Evolutionary conservation across 2,888 invertebrate genomes (phyloP).

Genomic region (Euzetes globulus): DNA sequence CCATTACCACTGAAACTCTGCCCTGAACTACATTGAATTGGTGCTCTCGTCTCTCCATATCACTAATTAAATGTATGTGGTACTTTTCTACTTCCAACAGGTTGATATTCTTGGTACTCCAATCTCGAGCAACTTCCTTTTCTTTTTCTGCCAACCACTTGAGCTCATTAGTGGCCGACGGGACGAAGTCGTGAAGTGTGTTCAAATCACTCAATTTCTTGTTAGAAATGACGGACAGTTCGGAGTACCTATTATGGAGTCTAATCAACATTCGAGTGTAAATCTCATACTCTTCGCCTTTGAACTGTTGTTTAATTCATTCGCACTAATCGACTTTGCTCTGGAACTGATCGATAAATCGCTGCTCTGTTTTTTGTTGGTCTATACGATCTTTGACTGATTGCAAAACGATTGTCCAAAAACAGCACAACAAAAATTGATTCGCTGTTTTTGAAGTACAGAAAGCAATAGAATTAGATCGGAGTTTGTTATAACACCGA

Average conservation of each 20-base stretch:
- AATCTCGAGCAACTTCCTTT: slow-evolving; percentile 89
- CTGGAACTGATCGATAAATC: slow-evolving; percentile 88
- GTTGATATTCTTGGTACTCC: slow-evolving; percentile 91
- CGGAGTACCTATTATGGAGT: slow-evolving; percentile 87
- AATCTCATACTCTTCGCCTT: slow-evolving; percentile 78
- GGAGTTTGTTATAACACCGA: slow-evolving; percentile 68
- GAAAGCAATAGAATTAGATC: slow-evolving; percentile 66
- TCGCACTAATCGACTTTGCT: slow-evolving; percentile 80
- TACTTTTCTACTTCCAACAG: slow-evolving; percentile 84
- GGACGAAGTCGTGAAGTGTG: slow-evolving; percentile 74
- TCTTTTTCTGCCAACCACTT: slow-evolving; percentile 97
- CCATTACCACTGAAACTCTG: slow-evolving; percentile 95
- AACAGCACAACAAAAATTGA: slow-evolving; percentile 79
- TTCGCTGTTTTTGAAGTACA: slow-evolving; percentile 89
- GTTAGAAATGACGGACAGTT: slow-evolving; percentile 72
- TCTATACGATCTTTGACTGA: slow-evolving; percentile 85
- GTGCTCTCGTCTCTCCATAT: slow-evolving; percentile 87
- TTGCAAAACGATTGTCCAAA: slow-evolving; percentile 74
- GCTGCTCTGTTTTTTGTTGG: slow-evolving; percentile 83
- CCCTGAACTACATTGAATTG: slow-evolving; percentile 95
- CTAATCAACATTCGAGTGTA: slow-evolving; percentile 86
- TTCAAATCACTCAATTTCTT: slow-evolving; percentile 84
- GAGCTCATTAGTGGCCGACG: slow-evolving; percentile 87
- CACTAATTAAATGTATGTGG: slow-evolving; percentile 93
- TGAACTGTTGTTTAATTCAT: slow-evolving; percentile 73